Conservation (phyloP, 2,888 invertebrate genomes). For the Euzophera pinguis region DNA sequence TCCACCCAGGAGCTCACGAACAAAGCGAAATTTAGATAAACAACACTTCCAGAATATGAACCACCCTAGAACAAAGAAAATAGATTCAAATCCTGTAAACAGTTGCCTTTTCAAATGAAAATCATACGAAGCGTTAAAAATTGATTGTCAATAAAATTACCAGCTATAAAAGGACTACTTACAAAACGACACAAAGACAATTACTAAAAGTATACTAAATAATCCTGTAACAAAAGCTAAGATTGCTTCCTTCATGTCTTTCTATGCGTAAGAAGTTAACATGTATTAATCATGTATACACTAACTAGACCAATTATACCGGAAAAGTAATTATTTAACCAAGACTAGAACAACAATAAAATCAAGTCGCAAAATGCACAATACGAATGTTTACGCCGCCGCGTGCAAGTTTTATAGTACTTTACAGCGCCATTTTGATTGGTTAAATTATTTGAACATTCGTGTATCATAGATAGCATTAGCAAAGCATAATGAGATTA, state of each 20-base stretch:
- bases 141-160: slow-evolving; percentile 14
- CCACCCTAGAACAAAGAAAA: slow-evolving; percentile 86
- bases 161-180: slow-evolving; percentile 60
- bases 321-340: slow-evolving; percentile 37
- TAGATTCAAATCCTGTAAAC: background rate
- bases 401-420: slow-evolving; percentile 15
- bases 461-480: too few relatives aligned
- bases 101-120: too few relatives aligned
- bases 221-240: slow-evolving; percentile 72
- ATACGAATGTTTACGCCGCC: slow-evolving; percentile 31
- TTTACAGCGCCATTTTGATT: slow-evolving; percentile 48
- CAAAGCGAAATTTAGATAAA: slow-evolving; percentile 91
- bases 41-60: slow-evolving; percentile 95
- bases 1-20: slow-evolving; percentile 90
- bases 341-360: slow-evolving; percentile 33
- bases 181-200: slow-evolving; percentile 76
- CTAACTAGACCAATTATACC: slow-evolving; percentile 62
- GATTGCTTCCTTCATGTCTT: slow-evolving; percentile 75
- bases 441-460: background rate
- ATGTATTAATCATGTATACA: slow-evolving; percentile 38
- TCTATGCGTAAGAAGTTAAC: slow-evolving; percentile 52
- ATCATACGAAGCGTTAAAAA: too few relatives aligned
- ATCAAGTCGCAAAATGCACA: slow-evolving; percentile 33
- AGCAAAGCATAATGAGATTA: background rate
- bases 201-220: slow-evolving; percentile 74